Evolutionary conservation across 2,888 invertebrate genomes (phyloP).

Genomic region (Sphaerophoria rueppellii): DNA sequence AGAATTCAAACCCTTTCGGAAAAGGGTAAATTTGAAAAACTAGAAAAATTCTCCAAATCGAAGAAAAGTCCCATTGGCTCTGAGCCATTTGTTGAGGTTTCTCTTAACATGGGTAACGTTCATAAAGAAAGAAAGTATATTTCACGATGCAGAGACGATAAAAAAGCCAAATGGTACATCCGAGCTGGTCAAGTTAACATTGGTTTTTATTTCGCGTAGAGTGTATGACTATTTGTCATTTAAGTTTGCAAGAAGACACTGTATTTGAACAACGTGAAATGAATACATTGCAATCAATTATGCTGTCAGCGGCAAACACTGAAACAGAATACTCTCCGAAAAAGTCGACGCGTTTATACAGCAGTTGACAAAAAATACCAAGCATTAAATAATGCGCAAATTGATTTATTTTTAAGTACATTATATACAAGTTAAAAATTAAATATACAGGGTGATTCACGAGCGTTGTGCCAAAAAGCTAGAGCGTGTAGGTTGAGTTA

Average conservation of each 20-base stretch:
- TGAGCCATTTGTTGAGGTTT: conserved; percentile 97
- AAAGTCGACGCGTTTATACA: too few species aligned
- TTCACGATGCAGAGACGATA: conserved; percentile 90
- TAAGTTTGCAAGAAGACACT: conserved; percentile 88
- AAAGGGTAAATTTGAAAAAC: conserved; percentile 90
- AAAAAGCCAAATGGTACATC: conserved; percentile 94
- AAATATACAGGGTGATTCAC: too few species aligned
- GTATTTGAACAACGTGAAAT: conserved; percentile 91
- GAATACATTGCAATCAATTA: conserved; percentile 86
- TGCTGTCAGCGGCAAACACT: conserved; percentile 81
- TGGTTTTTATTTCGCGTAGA: background rate
- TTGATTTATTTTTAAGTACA: too few species aligned
- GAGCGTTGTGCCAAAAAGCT: too few species aligned
- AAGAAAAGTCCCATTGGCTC: conserved; percentile 97
- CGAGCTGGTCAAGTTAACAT: conserved; percentile 89
- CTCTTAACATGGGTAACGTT: conserved; percentile 88
- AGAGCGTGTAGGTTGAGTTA: too few species aligned
- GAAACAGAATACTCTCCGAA: conserved; percentile 76
- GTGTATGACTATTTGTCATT: background rate
- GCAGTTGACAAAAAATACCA: too few species aligned
- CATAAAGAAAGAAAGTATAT: conserved; percentile 94
- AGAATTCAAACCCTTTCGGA: conserved; percentile 91
- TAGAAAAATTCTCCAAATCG: conserved; percentile 96
- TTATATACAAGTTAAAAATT: too few species aligned
- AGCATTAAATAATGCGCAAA: too few species aligned